These are phyloP conservation scores for Pomacea maculata DNA, from an alignment of 1,140 invertebrate species.

Conservation along the genomic window DNA sequence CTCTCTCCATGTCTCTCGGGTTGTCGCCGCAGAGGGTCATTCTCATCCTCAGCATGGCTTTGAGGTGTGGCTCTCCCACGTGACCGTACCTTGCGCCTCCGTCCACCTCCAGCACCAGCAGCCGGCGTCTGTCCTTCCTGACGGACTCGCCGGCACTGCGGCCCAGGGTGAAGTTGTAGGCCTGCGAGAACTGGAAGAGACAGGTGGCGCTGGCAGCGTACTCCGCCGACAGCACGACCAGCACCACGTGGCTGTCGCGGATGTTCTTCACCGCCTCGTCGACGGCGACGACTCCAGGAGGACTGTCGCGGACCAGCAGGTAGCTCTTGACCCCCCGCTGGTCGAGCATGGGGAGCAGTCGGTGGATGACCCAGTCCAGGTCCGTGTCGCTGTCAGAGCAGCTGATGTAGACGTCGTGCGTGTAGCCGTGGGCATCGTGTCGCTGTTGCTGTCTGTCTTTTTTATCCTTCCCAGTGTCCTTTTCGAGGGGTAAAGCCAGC, in stretches of 20 bases:
- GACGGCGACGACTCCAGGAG: neutral
- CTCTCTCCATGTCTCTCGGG: too few species aligned
- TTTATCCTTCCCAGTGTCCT: neutral
- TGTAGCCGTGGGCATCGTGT: neutral
- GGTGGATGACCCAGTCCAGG: neutral
- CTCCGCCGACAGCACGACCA: neutral
- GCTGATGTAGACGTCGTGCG: neutral
- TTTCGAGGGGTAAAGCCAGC: neutral
- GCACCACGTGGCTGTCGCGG: neutral
- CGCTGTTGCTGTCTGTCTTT: neutral
- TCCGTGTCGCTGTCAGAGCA: neutral
- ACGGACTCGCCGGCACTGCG: neutral
- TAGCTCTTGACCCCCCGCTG: neutral
- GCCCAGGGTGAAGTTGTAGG: slow-evolving; percentile 2
- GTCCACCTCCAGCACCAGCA: too few species aligned
- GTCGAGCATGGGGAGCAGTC: neutral
- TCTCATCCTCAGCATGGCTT: too few species aligned
- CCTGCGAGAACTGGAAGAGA: slow-evolving; percentile 6
- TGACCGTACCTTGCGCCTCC: too few species aligned
- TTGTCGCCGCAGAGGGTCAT: too few species aligned
- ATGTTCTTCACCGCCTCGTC: slow-evolving; percentile 3
- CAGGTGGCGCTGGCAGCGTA: neutral
- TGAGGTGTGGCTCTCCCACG: too few species aligned
- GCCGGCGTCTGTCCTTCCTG: too few species aligned
- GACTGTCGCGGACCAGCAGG: neutral